Evolutionary conservation across 2,797 vertebrate species (phyloP).

Genomic region (Dromococcyx pavoninus): DNA sequence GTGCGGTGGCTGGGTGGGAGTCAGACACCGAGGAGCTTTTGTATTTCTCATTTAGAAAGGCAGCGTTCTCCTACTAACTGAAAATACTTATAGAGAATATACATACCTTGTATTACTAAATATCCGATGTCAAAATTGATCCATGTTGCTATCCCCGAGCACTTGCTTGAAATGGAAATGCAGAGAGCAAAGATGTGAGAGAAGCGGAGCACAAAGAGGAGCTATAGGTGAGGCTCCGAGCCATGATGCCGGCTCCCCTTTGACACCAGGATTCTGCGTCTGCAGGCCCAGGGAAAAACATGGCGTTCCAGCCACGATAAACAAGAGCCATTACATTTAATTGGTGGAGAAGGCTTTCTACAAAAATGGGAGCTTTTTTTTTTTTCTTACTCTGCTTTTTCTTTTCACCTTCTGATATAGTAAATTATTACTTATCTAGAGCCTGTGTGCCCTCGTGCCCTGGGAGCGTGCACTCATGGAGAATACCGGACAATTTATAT

Average conservation of each 20-base stretch:
- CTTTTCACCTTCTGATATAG: constrained; percentile 5
- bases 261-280: not conserved
- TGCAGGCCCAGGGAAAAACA: not conserved
- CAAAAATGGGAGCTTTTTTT: not conserved
- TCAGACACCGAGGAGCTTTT: not conserved
- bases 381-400: not conserved
- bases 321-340: not conserved
- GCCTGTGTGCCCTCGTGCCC: not conserved
- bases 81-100: not conserved
- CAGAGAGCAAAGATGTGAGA: constrained; percentile 20
- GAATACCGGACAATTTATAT: not conserved
- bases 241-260: constrained; percentile 29
- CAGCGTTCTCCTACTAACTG: not conserved
- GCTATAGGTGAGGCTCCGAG: constrained; percentile 16
- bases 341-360: not conserved
- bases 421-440: not conserved
- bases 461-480: not conserved
- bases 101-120: not conserved
- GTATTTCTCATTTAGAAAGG: not conserved
- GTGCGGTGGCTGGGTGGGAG: rapidly evolving
- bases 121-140: not conserved
- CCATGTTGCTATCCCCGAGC: not conserved
- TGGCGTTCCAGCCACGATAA: not conserved
- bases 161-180: constrained; percentile 40
- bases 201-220: constrained; percentile 21